Base-by-base conservation (phyloP, 1,140 invertebrate genomes). In the Drosophila suzukii region DNA sequence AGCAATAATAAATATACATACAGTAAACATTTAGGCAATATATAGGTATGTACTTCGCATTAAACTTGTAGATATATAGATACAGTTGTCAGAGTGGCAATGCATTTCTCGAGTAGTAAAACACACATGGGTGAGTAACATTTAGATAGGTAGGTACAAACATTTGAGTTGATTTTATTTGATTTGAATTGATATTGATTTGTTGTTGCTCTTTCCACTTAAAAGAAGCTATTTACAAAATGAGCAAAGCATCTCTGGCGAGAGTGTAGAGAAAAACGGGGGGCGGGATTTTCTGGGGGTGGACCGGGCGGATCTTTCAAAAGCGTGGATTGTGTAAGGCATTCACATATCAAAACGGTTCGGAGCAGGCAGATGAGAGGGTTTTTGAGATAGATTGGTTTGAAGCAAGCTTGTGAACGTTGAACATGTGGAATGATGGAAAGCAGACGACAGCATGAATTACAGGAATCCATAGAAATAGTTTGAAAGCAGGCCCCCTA, bases 1-100 rank as follows among this genome's bases (percentile, higher is more conserved):
- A 89, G 84, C 84, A 89, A 89, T 89, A 89, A 89, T 89, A 89
- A 88, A 84, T 89, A 90, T 89, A 89, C 81, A 89, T 90, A 90
- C 81, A 88, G 67, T 88, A 90, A 89, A 88, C 84, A 89, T 88
- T 88, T 83, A 88, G 80, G 84, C 80, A 84, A 85, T 86, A 68
- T 88, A 89, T 80, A 73, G 51, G 56, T 78, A 59, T 76, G 63
- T 70, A 43, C 34, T 17, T 56, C 57, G 75, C 41, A 70, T 41
- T 63, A 55, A 68, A 56, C 43, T 68, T 62, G 65, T 68, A 68
- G 63, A 57, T 68, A 70, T 57, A 71, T 57, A 71, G 51, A 70
- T 72, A 72, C 68, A 73, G 32, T 62, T 77, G 65, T 76, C 50
- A 70, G 56, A 76, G 58, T 70, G 53, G 57, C 75, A 77, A 76